Base-by-base conservation (phyloP, 2,797 vertebrate genomes). In the Botia kubotai region DNA sequence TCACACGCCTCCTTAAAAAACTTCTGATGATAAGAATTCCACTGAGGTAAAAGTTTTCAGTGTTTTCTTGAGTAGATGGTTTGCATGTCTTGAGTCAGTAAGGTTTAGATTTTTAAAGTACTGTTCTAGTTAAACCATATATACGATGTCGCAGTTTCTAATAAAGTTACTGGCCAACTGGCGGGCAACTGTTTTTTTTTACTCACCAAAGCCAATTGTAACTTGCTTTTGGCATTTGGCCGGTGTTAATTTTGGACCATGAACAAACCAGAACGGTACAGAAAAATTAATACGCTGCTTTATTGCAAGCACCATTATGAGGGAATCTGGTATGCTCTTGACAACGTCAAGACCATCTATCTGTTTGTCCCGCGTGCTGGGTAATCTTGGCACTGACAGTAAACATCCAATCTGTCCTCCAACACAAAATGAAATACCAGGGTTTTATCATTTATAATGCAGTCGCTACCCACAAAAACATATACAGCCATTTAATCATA, bases 271-370 rank as follows among this genome's bases (percentile, higher is more conserved):
- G 3, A 4, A 6, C 8, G 33, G 17, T 55, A 36, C 8, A 8
- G 5, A 21, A 26, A 26, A 14, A 29, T 6, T 1, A 26, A n/a
- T 8, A 19, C 8, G n/a, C 23, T 8, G 16, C 12, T 57, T 2
- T 13, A 39, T 52, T 36, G 46, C 16, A 72, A 26, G 12, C 39
- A 43, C 12, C 26, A 7, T 62, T 23, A 36, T 58, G 14, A 48
- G 66, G 57, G 46, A 58, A 39, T 7, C 17, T 57, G n/a, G 53
- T 14, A 66, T 26, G 79, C 86, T 79, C 84, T 96, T 96, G 95
- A 99, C 96, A 82, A 99, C 99, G 87, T 99, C 96, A 85, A 99
- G 93, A 5, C 96, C 97, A 66, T 95, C 90, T 0, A 99, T 96
- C 75, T 90, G 95, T 87, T 95, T 96, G 65, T 96, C 94, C 71